Conservation (phyloP, 2,113 vertebrate genomes). For the Morone saxatilis region DNA sequence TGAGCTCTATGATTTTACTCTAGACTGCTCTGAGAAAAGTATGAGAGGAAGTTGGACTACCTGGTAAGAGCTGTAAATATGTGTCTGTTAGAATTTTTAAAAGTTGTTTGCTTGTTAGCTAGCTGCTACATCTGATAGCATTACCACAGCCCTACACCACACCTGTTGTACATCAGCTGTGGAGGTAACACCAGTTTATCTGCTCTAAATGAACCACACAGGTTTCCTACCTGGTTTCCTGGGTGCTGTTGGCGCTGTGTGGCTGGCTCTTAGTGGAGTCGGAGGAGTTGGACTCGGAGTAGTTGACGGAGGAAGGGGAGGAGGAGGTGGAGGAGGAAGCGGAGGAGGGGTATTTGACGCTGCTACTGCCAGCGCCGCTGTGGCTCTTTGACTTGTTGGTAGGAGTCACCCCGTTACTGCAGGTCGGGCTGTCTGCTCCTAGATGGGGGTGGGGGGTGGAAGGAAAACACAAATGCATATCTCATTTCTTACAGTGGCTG, state of each 20-base stretch:
- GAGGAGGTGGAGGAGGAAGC: conserved; percentile 94
- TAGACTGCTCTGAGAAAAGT: no score
- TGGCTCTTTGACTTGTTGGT: conserved; percentile 91
- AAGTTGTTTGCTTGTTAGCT: no score
- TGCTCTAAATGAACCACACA: neutral
- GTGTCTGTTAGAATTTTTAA: no score
- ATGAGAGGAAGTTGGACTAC: no score
- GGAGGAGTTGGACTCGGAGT: conserved; percentile 97
- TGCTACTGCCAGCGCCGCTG: conserved; percentile 46
- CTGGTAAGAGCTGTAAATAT: no score
- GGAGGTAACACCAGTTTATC: neutral
- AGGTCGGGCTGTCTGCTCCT: conserved; percentile 96
- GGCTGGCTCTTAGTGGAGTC: conserved; percentile 98
- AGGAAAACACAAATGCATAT: neutral
- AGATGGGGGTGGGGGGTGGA: neutral
- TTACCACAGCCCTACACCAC: neutral
- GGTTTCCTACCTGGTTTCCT: conserved; percentile 92
- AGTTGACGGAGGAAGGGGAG: conserved; percentile 97
- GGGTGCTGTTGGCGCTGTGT: conserved; percentile 96
- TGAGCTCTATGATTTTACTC: no score
- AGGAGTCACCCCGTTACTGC: conserved; percentile 94
- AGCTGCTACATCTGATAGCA: neutral
- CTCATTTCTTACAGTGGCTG: neutral
- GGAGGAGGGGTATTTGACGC: conserved; percentile 94
- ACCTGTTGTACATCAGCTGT: neutral